Base-by-base conservation (phyloP, 2,888 invertebrate genomes). In the Sphecodes monilicornis region DNA sequence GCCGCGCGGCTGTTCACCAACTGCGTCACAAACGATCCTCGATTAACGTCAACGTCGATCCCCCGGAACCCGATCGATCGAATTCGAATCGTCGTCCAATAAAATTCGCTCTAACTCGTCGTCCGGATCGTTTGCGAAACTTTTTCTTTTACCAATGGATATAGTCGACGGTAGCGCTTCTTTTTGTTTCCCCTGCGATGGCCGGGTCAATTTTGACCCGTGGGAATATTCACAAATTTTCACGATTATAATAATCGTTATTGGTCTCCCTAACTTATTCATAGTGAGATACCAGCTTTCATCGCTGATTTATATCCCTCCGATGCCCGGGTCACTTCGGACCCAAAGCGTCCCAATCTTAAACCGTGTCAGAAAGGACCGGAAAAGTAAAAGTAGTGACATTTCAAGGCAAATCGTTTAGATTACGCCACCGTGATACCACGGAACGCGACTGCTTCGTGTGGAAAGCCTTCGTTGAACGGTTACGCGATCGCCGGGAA, bases 1-100 rank as follows among this genome's bases (percentile, higher is more conserved):
- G 86, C 97, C 97, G 87, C 97, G 96, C 0, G 97, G 96, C 89
- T 96, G 97, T 87, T 97, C 97, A 80, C 96, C 96, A 87, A 97
- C 98, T 98, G 95, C 60, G 95, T 11, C 39, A 13, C n/a, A 39
- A 68, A 68, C 39, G 36, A 36, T n/a, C 10, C 5, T 39, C 68
- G 22, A n/a, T 68, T n/a, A 39, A 16, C 68, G 22, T n/a, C 68
- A 13, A 11, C 22, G n/a, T 39, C 36, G 39, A 32, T n/a, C 3
- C 2, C 1, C 3, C 68, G 39, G 39, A 18, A 32, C 18, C 6
- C 29, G 29, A 29, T 54, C 0, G 6, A 60, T 8, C 50, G 57
- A 60, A 60, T 29, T 32, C 66, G 60, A 18, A 18, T 18, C 6
- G 29, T 16, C 60, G 60, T 3, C 1, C 60, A 16, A 0, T 57